Percentiles rank a stretch among this genome's conserved stretches.
phyloP scores from a whole-genome alignment of 2,797 vertebrate species.

The Steatocranus sp. region DNA sequence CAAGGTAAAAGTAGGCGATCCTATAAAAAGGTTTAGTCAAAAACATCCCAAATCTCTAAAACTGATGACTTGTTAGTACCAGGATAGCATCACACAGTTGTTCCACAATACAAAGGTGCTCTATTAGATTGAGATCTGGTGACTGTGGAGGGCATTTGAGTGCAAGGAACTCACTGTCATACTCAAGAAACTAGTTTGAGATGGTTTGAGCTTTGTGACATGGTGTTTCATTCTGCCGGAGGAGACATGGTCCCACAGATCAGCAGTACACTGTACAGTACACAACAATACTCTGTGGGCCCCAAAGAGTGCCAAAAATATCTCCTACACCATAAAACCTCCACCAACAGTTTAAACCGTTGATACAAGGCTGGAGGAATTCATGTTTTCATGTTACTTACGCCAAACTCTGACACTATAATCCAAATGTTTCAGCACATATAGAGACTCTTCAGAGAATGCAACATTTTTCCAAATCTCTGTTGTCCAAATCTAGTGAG shows the following conservation, averaged over 20 bases:
- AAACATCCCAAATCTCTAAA: not conserved
- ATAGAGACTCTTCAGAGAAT: not conserved
- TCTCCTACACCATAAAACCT: rapidly evolving
- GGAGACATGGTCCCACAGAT: not conserved
- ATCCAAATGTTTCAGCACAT: not conserved
- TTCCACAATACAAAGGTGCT: not conserved
- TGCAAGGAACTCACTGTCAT: not conserved
- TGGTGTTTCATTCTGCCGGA: not conserved
- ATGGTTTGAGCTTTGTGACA: not conserved
- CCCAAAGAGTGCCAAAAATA: not conserved
- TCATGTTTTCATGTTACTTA: not conserved
- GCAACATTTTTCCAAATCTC: not conserved
- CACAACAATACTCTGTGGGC: not conserved
- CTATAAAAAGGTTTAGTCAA: not conserved
- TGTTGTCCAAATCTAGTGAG: not conserved
- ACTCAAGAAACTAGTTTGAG: not conserved
- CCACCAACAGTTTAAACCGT: not conserved
- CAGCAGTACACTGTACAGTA: not conserved
- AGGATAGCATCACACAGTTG: not conserved
- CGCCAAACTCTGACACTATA: not conserved
- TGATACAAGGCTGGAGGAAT: not conserved
- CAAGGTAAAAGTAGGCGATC: not conserved
- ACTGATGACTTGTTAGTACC: not conserved
- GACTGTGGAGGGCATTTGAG: not conserved
- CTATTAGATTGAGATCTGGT: not conserved